These are phyloP conservation scores for Pipa parva DNA, from an alignment of 2,113 vertebrate genomes.

Conservation along the genomic window DNA sequence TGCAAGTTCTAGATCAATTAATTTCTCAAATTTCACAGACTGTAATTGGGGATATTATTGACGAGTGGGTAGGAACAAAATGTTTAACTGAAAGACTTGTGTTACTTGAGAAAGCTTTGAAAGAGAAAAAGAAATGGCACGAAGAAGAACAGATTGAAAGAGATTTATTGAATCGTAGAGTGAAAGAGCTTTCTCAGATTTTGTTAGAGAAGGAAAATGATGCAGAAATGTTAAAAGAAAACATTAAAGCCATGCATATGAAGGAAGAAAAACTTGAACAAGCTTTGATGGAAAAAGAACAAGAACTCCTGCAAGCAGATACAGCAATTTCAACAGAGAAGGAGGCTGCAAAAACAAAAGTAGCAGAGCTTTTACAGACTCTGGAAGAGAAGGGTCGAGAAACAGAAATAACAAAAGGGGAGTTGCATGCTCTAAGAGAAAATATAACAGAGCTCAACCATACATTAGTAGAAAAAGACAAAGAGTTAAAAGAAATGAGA, in stretches of 20 bases:
- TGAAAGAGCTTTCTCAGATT: conserved; percentile 1
- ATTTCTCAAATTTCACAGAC: not conserved
- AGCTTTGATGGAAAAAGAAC: not conserved
- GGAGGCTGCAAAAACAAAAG: not conserved
- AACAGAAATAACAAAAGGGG: not conserved
- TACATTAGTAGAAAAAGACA: not conserved
- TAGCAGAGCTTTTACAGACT: not conserved
- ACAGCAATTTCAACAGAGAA: too few species aligned
- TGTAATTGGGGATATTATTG: not conserved
- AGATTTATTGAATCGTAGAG: not conserved
- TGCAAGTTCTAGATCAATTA: not conserved
- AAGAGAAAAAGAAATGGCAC: not conserved
- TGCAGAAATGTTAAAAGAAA: not conserved
- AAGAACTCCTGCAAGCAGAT: too few species aligned
- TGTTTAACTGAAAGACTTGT: conserved; percentile 16
- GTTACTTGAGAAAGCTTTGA: not conserved
- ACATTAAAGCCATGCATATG: conserved; percentile 2
- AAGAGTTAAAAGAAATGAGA: not conserved
- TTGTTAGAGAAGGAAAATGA: not conserved
- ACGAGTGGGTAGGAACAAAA: not conserved
- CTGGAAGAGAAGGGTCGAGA: not conserved
- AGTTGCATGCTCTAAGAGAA: not conserved
- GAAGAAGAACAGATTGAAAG: not conserved
- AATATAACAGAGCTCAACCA: conserved; percentile 9
- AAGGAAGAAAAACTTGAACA: conserved; percentile 3